Evolutionary conservation across 2,888 invertebrate species (phyloP).

Genomic region (Malachius bipustulatus): DNA sequence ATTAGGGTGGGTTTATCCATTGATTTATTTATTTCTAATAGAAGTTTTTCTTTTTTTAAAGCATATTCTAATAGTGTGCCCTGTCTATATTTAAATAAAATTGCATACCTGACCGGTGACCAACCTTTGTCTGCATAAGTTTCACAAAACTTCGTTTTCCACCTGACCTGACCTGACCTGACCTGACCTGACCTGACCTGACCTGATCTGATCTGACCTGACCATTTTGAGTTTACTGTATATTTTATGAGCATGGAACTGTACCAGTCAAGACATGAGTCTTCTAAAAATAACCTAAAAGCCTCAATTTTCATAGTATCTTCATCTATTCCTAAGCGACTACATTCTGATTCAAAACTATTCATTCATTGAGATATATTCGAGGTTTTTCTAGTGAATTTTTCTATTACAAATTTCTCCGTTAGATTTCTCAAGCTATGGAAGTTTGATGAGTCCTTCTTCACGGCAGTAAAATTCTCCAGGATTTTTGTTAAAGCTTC

Average conservation of each 20-base stretch:
- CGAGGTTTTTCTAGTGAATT: conserved; percentile 17
- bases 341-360: conserved; percentile 19
- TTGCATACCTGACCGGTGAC: conserved; percentile 20
- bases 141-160: conserved; percentile 11
- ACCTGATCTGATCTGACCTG: too few species aligned
- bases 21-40: conserved; percentile 20
- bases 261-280: too few species aligned
- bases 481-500: too few species aligned
- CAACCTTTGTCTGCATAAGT: conserved; percentile 24
- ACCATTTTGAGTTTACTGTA: conserved; percentile 14
- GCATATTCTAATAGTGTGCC: conserved; percentile 22
- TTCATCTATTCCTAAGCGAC: conserved; percentile 14
- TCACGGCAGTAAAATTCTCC: too few species aligned
- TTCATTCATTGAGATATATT: conserved; percentile 19
- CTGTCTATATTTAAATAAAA: conserved; percentile 19
- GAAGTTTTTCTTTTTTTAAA: conserved; percentile 18
- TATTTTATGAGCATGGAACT: conserved; percentile 17
- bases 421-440: conserved; percentile 9
- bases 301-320: conserved; percentile 16
- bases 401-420: conserved; percentile 16
- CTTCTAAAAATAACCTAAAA: conserved; percentile 15
- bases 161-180: too few species aligned
- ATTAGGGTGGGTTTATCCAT: conserved; percentile 21
- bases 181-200: too few species aligned
- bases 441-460: too few species aligned